Evolutionary conservation across 2,888 invertebrate species (phyloP), one percentile per base, ranked within the genome.

Genomic region (Parapristionchus giblindavisi): DNA sequence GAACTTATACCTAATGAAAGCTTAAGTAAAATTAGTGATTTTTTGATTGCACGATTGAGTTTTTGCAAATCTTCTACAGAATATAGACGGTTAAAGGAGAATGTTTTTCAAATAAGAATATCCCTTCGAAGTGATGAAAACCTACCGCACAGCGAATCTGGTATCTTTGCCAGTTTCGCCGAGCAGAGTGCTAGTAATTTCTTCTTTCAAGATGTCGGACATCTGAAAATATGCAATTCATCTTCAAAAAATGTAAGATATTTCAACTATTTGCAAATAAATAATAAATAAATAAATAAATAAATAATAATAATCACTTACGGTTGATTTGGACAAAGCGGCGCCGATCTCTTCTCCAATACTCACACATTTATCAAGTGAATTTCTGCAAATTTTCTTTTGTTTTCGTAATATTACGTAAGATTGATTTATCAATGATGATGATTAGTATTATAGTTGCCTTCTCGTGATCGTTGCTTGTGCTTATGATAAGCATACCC

Each of bases 111-210:
- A 48, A 8, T 24, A 24, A 24, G 8, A 11, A 8, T 24, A 8
- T 24, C 17, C 24, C 56, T 56, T 56, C 56, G 8, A 8, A 11
- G 17, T 60, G 14, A 60, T 17, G 17, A 40, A 1, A 38, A n/a
- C 60, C 1, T 61, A 61, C 68, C 70, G 40, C 27, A 70, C 70
- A 4, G 70, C 70, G 52, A 70, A 70, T 36, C 70, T 34, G 3
- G 38, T 43, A 17, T 70, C 70, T 1, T 14, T 17, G 2, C 70
- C 70, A 1, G 38, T 38, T 38, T 70, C 70, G 36, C 27, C 27
- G 11, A 66, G 32, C 32, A 66, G 51, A n/a, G 48, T 51, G 14
- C 51, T 51, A 11, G n/a, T 66, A 34, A 66, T 51, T 32, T 66
- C 66, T 6, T 1, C 11, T 27, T 29, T 66, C 34, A 51, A 34